Evolutionary conservation across 2,797 vertebrate species (phyloP).

Genomic region (Balearica regulorum): DNA sequence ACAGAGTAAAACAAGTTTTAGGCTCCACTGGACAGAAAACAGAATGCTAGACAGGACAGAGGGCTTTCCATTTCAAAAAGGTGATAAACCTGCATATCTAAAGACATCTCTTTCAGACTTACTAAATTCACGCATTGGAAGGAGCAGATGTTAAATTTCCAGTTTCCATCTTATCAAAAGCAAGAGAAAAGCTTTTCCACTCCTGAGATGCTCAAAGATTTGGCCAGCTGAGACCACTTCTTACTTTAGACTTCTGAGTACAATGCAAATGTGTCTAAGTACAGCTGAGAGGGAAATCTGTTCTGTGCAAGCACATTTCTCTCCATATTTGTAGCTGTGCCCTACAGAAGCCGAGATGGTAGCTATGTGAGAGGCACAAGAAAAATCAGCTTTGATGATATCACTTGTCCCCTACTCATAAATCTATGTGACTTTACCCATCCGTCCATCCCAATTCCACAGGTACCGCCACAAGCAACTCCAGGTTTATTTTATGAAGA

Average conservation of each 20-base stretch:
- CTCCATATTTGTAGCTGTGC: background rate
- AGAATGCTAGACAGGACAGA: background rate
- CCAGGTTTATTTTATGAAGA: background rate
- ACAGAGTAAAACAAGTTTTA: background rate
- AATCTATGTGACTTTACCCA: background rate
- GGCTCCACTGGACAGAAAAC: background rate
- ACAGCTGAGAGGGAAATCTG: background rate
- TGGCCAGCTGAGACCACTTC: constrained; percentile 31
- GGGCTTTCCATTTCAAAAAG: background rate
- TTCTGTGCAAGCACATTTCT: background rate
- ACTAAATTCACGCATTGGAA: background rate
- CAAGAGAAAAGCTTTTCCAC: background rate
- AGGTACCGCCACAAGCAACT: background rate
- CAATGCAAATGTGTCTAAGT: constrained; percentile 10
- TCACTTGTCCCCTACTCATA: background rate
- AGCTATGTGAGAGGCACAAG: background rate
- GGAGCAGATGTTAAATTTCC: constrained; percentile 27
- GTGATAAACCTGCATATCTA: background rate
- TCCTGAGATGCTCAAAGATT: background rate
- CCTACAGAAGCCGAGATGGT: background rate
- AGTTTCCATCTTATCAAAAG: background rate
- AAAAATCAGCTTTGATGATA: background rate
- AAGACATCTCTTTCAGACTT: background rate
- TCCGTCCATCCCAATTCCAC: background rate
- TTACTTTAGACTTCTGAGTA: background rate